Evolutionary conservation across 1,140 invertebrate genomes (phyloP).

Genomic region (Thereuonema tuberculata): DNA sequence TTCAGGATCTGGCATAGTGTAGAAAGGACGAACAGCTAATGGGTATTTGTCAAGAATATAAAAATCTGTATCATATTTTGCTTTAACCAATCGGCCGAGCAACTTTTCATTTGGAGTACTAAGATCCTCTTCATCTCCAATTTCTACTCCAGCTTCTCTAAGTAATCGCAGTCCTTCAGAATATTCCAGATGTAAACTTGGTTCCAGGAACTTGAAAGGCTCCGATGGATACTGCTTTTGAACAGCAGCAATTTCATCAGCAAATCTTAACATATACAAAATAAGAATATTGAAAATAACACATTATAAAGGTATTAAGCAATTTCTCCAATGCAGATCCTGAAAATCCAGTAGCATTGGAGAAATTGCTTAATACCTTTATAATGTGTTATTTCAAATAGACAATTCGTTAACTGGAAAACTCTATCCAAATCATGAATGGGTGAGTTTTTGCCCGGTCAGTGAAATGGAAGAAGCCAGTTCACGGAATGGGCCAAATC

Average conservation of each 20-base stretch:
- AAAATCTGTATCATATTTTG: conserved; percentile 96
- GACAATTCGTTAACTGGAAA: too few species aligned
- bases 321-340: conserved; percentile 88
- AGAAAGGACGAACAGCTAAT: conserved; percentile 90
- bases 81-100: conserved; percentile 80
- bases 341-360: conserved; percentile 61
- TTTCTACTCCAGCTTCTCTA: conserved; percentile 77
- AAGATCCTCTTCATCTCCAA: conserved; percentile 91
- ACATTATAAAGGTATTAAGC: too few species aligned
- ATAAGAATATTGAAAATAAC: too few species aligned
- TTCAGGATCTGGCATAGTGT: conserved; percentile 95
- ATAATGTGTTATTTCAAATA: too few species aligned
- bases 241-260: conserved; percentile 75
- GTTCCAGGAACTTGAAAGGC: conserved; percentile 90
- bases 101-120: conserved; percentile 94
- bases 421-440: too few species aligned
- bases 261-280: too few species aligned
- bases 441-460: too few species aligned
- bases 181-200: conserved; percentile 66
- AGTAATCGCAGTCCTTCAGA: conserved; percentile 73
- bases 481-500: too few species aligned
- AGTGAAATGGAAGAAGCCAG: too few species aligned
- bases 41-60: conserved; percentile 99
- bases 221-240: conserved; percentile 81
- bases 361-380: too few species aligned